Conservation (phyloP, 2,888 invertebrate genomes). For the Venustoraphidia nigricollis region DNA sequence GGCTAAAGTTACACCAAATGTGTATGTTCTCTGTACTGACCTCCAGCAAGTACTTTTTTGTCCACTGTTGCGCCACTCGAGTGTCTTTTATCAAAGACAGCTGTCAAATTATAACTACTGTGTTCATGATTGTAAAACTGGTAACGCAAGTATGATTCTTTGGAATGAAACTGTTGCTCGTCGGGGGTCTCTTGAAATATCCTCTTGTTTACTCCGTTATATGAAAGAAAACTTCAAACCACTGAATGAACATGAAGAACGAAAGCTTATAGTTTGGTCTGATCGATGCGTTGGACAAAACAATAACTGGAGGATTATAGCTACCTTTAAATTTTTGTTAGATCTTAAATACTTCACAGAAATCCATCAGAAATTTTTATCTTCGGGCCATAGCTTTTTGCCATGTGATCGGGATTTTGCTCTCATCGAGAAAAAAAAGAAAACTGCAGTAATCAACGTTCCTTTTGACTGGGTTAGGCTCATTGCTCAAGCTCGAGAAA, state of each 20-base stretch:
- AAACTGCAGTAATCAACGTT: conserved; percentile 6
- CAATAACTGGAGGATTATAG: conserved; percentile 10
- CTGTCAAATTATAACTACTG: conserved; percentile 6
- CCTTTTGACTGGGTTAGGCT: conserved; percentile 10
- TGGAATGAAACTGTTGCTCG: conserved; percentile 11
- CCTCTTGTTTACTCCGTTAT: conserved; percentile 10
- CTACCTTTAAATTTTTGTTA: too few species aligned
- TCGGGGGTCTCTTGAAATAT: conserved; percentile 9
- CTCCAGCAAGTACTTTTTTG: too few species aligned
- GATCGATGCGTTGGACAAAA: conserved; percentile 14
- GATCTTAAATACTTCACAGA: conserved; percentile 10
- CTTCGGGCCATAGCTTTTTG: conserved; percentile 12
- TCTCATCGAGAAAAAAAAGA: conserved; percentile 11
- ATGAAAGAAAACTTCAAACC: conserved; percentile 6
- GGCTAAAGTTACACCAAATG: too few species aligned
- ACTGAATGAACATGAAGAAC: conserved; percentile 6
- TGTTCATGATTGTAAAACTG: conserved; percentile 6
- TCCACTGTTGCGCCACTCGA: too few species aligned
- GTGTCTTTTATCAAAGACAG: conserved; percentile 5
- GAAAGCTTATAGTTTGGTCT: conserved; percentile 13
- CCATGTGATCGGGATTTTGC: conserved; percentile 14
- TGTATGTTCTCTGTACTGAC: too few species aligned
- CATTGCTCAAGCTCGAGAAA: conserved; percentile 9
- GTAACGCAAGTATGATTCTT: conserved; percentile 8
- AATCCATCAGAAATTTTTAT: conserved; percentile 14